phyloP scores from a whole-genome alignment of 2,797 vertebrate species.

The Selene dorsalis region DNA sequence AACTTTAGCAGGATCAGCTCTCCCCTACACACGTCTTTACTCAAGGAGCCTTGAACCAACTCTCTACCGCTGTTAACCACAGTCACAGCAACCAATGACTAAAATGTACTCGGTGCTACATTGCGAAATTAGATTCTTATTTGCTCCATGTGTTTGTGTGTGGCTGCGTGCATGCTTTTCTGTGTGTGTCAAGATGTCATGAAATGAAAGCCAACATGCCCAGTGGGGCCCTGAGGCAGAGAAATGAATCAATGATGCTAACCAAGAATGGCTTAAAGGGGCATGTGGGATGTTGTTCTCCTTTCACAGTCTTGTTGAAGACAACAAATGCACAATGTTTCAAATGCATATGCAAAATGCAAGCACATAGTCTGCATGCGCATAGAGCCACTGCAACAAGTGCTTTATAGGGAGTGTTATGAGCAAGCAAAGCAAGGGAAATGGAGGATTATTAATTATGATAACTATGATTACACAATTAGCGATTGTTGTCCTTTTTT shows the following conservation, averaged over 20 bases:
- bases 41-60: slow-evolving; percentile 57
- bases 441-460: not conserved
- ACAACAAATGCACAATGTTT: slow-evolving; percentile 50
- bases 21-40: slow-evolving; percentile 42
- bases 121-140: slow-evolving; percentile 12
- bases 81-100: not conserved
- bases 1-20: not conserved
- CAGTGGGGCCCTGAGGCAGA: slow-evolving; percentile 64
- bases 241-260: slow-evolving; percentile 73
- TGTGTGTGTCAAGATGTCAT: slow-evolving; percentile 59
- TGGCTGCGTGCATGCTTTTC: slow-evolving; percentile 42
- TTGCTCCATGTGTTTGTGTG: slow-evolving; percentile 16
- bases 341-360: slow-evolving; percentile 17
- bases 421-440: slow-evolving; percentile 3
- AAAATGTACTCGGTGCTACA: not conserved
- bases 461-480: not conserved
- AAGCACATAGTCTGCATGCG: not conserved
- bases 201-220: slow-evolving; percentile 74
- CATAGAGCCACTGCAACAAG: slow-evolving; percentile 5
- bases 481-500: not conserved
- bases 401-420: not conserved
- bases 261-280: slow-evolving; percentile 73
- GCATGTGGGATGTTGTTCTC: slow-evolving; percentile 67
- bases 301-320: slow-evolving; percentile 78
- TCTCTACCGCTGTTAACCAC: not conserved